phyloP scores from a whole-genome alignment of 1,140 invertebrate genomes.

The Calliphora vicina region DNA sequence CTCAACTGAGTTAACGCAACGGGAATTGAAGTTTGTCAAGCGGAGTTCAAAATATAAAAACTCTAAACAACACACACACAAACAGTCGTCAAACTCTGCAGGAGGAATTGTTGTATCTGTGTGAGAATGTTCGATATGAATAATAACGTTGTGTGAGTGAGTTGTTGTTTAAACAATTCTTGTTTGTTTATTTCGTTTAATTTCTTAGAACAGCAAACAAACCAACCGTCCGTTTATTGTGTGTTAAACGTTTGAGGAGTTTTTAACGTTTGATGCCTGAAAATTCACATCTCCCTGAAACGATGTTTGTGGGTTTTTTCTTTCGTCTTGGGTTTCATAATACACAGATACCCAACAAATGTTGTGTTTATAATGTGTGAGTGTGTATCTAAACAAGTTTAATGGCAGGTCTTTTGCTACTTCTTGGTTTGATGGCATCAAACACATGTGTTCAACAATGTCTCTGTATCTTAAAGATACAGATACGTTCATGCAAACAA shows the following conservation, averaged over 20 bases:
- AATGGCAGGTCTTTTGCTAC: background rate
- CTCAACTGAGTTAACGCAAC: conserved; percentile 14
- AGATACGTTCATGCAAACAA: background rate
- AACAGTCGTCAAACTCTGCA: background rate
- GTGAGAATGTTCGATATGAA: no score
- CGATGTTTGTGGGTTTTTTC: background rate
- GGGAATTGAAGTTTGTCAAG: conserved; percentile 23
- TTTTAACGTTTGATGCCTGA: conserved; percentile 22
- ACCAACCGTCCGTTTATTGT: conserved; percentile 2
- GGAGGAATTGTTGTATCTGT: background rate
- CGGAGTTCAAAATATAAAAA: conserved; percentile 1
- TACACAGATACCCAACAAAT: background rate
- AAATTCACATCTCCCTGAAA: background rate
- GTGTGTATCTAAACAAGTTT: background rate
- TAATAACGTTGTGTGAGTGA: no score
- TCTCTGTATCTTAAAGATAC: background rate
- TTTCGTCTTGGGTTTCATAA: background rate
- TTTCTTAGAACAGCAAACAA: background rate
- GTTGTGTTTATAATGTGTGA: conserved; percentile 9
- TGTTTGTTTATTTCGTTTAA: background rate
- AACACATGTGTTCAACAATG: background rate
- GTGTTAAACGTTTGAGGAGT: conserved; percentile 15
- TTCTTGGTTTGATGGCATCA: background rate
- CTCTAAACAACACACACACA: conserved; percentile 6
- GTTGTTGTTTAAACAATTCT: background rate